Conservation (phyloP, 1,140 invertebrate genomes). For the Saccostrea glomerata region DNA sequence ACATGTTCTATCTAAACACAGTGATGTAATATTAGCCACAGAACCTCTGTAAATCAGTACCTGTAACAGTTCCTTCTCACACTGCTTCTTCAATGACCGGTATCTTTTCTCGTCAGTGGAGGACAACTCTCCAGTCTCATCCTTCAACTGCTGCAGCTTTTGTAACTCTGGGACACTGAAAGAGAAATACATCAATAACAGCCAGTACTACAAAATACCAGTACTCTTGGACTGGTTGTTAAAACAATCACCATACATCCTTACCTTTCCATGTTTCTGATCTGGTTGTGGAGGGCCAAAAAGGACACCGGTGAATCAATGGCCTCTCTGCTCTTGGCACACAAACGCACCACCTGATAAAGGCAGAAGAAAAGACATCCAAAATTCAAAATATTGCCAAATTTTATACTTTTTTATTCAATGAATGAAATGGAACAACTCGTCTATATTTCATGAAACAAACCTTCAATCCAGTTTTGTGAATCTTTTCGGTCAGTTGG, state of each 20-base stretch:
- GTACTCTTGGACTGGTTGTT: background rate
- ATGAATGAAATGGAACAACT: no score
- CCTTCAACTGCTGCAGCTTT: constrained; percentile 97
- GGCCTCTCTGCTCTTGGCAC: constrained; percentile 98
- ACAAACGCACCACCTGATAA: constrained; percentile 90
- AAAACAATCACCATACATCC: constrained; percentile 45
- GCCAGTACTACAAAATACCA: background rate
- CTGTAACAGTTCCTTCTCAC: constrained; percentile 93
- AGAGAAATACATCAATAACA: constrained; percentile 31
- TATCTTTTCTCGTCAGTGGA: constrained; percentile 95
- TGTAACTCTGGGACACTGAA: constrained; percentile 87
- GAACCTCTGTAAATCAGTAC: constrained; percentile 53
- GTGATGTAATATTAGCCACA: background rate
- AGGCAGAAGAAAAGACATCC: background rate
- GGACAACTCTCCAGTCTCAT: constrained; percentile 97
- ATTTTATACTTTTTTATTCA: background rate
- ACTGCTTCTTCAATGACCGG: constrained; percentile 92
- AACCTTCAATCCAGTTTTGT: constrained; percentile 96
- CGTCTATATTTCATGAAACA: background rate
- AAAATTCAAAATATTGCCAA: background rate
- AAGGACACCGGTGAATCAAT: constrained; percentile 99
- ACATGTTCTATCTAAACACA: no score
- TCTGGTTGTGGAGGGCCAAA: constrained; percentile 97
- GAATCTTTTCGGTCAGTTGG: constrained; percentile 99
- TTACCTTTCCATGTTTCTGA: constrained; percentile 92